A percentile compares a stretch with the other conserved stretches of the same genome.
Evolutionary conservation across 1,140 invertebrate species (phyloP).

Genomic region (Anastrepha obliqua): DNA sequence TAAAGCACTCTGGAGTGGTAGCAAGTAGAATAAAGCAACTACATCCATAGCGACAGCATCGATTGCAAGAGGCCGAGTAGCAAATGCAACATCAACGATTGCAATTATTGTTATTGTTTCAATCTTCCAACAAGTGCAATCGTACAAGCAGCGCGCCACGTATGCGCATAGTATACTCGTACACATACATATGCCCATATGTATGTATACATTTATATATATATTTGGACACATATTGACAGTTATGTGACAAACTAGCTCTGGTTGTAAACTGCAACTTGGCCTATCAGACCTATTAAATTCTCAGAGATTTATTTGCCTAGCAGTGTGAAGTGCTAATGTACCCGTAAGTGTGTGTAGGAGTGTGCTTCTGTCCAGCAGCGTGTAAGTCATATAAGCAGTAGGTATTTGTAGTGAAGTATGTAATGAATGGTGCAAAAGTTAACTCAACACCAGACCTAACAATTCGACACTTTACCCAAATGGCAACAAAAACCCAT

Average conservation of each 20-base stretch:
- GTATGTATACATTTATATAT: neutral
- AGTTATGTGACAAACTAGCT: constrained; percentile 21
- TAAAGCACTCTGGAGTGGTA: neutral
- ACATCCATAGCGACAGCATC: neutral
- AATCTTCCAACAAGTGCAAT: neutral
- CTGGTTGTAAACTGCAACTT: constrained; percentile 20
- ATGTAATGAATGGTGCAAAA: neutral
- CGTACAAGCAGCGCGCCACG: neutral
- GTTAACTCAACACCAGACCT: neutral
- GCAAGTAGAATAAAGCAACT: neutral
- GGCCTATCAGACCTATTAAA: constrained; percentile 29
- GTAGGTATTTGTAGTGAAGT: neutral
- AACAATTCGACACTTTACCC: constrained; percentile 4
- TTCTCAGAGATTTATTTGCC: constrained; percentile 45
- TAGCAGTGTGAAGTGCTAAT: neutral
- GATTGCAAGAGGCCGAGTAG: neutral
- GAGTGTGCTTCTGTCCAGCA: neutral
- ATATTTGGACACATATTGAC: constrained; percentile 4
- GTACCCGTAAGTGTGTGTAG: neutral
- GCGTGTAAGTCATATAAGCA: neutral
- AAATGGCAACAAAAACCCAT: neutral
- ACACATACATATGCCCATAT: neutral
- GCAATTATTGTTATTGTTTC: constrained; percentile 34
- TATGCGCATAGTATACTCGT: neutral
- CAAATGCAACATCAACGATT: constrained; percentile 34